These are phyloP conservation scores for Callorhinus ursinus DNA, from an alignment of 2,113 vertebrate species.

Conservation along the genomic window DNA sequence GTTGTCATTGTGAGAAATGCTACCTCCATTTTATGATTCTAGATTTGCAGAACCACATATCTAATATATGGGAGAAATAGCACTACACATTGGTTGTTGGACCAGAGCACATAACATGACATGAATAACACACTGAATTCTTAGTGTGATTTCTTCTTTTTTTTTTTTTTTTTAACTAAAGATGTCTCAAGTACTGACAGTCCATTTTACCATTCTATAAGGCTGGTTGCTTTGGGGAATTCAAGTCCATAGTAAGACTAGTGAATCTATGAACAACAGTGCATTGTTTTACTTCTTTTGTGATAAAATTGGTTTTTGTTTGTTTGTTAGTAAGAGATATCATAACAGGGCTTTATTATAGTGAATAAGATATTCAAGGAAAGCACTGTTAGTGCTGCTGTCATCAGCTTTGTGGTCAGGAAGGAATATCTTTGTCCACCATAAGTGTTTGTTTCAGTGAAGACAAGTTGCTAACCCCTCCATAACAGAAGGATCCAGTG, in stretches of 20 bases:
- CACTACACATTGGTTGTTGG: background rate
- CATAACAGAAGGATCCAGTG: background rate
- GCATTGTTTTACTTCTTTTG: background rate
- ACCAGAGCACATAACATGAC: rapidly evolving
- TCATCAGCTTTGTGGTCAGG: background rate
- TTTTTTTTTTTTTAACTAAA: background rate
- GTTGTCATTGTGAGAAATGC: background rate
- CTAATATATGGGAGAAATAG: background rate
- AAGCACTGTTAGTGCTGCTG: background rate
- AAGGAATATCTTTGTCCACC: background rate
- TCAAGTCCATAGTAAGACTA: background rate
- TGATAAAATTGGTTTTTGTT: background rate
- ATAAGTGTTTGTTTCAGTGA: background rate
- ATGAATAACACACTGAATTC: background rate
- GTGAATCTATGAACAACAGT: background rate
- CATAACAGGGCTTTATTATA: background rate
- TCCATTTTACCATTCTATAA: background rate
- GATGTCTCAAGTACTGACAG: background rate
- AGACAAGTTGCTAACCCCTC: background rate
- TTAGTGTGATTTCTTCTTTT: background rate
- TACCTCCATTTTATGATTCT: background rate
- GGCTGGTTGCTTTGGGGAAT: background rate
- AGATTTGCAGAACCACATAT: background rate
- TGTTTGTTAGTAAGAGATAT: background rate
- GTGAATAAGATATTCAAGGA: background rate